These are phyloP conservation scores for Baryphthengus martii DNA, from an alignment of 2,113 vertebrate species.

Conservation along the genomic window DNA sequence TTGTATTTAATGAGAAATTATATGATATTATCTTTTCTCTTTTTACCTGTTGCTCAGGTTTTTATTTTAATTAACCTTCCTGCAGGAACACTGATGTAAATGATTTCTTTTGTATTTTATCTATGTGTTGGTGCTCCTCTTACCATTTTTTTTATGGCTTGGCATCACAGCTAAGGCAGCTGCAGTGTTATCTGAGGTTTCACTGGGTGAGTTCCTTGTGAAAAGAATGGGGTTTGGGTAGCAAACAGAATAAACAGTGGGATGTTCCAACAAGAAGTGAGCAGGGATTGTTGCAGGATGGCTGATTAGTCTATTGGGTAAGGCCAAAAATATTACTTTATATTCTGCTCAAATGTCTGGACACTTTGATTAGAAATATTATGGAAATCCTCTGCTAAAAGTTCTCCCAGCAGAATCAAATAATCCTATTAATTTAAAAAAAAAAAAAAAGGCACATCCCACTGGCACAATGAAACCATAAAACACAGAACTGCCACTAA, in stretches of 20 bases:
- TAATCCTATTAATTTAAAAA: neutral
- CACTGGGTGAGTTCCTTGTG: neutral
- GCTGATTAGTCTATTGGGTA: neutral
- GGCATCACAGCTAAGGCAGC: accelerated
- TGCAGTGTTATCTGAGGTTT: neutral
- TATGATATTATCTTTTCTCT: conserved; percentile 8
- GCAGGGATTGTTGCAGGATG: neutral
- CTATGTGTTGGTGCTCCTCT: neutral
- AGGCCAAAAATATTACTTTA: neutral
- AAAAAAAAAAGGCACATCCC: neutral
- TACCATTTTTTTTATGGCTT: neutral
- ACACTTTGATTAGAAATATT: neutral
- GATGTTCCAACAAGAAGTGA: neutral
- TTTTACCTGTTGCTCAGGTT: conserved; percentile 55
- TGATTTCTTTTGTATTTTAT: neutral
- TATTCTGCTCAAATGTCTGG: neutral
- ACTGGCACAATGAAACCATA: neutral
- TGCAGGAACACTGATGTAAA: neutral
- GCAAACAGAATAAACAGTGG: neutral
- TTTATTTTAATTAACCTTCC: neutral
- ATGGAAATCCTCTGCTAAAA: neutral
- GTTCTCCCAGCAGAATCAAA: neutral
- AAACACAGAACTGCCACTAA: neutral
- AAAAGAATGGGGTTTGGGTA: neutral
- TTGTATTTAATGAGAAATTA: neutral